Base-by-base conservation (phyloP, 2,888 invertebrate species). In the Helobdella robusta region DNA sequence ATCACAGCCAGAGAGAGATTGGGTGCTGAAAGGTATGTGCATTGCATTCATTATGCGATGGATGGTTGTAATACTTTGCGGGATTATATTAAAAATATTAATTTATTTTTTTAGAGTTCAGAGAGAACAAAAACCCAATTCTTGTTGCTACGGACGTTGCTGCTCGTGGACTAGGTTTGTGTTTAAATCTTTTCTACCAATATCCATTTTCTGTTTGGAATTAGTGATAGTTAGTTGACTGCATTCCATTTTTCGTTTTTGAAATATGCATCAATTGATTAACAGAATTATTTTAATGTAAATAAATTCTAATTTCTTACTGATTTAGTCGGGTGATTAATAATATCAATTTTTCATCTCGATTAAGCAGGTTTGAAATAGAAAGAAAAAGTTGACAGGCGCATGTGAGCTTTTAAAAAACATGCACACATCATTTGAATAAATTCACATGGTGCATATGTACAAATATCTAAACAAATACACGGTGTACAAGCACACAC, bases 61-160 rank as follows among this genome's bases (percentile, higher is more conserved):
- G 3, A 1, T n/a, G 28, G 11, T 48, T 48, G 25, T 23, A 5
- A 4, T 5, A 48, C 25, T 1, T 48, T 5, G 1, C 25, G 11
- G 6, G 8, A 23, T 15, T 48, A 15, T 48, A 48, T 4, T 48
- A 4, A 18, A 8, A 23, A 25, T 48, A 4, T 25, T 52, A 5
- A 52, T 18, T 66, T 64, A 67, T 66, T 66, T 67, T 69, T 67
- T 83, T 83, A 89, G 89, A 89, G 77, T 94, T 94, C 79, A 86
- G 89, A 70, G 84, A 82, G 73, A 90, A 91, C 34, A 86, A 85
- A 74, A 86, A 87, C 0, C 87, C 89, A 65, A 90, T 94, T 73
- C 81, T 94, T 70, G 89, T 95, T 64, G 94, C 94, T 0, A 94
- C 94, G 15, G 94, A 95, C 82, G 94, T 94, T 30, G 94, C 94